Conservation (phyloP, 2,797 vertebrate species). For the Gallinago stenura region DNA sequence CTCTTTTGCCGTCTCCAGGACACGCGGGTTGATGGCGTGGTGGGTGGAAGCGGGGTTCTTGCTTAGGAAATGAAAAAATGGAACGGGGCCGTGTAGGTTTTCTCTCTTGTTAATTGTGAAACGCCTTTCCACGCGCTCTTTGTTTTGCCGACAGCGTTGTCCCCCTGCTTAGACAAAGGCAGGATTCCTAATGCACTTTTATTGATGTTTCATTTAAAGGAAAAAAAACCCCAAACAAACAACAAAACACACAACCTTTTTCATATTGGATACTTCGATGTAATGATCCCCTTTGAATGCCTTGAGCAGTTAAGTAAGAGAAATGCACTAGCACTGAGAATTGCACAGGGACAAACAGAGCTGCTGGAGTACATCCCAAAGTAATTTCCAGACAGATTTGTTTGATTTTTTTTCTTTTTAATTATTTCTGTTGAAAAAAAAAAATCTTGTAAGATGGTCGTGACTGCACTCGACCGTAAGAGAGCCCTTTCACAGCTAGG, state of each 20-base stretch:
- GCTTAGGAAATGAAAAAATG: not conserved
- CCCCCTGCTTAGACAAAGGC: not conserved
- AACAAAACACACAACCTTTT: not conserved
- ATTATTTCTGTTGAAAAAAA: not conserved
- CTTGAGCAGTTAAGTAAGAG: not conserved
- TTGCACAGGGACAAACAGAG: not conserved
- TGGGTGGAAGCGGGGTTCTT: not conserved
- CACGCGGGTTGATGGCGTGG: not conserved
- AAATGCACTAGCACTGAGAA: not conserved
- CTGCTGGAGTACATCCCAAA: not conserved
- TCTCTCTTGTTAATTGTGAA: not conserved
- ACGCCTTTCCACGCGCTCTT: not conserved
- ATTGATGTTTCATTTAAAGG: not conserved
- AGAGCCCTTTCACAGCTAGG: not conserved
- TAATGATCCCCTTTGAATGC: not conserved
- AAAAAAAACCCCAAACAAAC: not conserved
- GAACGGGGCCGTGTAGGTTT: rapidly evolving
- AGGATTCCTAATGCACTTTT: not conserved
- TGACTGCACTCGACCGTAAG: not conserved
- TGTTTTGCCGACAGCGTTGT: not conserved
- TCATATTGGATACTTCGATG: rapidly evolving
- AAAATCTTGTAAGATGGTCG: rapidly evolving
- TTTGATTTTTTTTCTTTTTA: not conserved
- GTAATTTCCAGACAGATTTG: not conserved
- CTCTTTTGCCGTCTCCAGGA: not conserved